These are phyloP conservation scores for Calephelis virginiensis DNA, from an alignment of 1,140 invertebrate genomes.

Conservation along the genomic window DNA sequence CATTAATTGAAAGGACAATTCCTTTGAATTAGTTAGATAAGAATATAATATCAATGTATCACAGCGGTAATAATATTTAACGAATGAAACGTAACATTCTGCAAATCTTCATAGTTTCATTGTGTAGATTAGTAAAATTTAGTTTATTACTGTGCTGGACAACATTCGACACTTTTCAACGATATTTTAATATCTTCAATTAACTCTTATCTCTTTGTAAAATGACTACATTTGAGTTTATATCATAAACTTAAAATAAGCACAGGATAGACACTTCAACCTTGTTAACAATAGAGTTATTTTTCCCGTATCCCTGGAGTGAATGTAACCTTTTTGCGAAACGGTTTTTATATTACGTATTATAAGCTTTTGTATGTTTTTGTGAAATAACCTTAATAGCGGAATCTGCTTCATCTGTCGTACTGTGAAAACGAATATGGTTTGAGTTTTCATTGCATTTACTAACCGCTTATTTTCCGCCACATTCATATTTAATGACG, in stretches of 20 bases:
- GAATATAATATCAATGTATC: too few species aligned
- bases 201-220: conserved; percentile 11
- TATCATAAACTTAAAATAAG: conserved; percentile 3
- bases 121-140: not conserved
- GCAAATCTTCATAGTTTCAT: too few species aligned
- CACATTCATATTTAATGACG: conserved; percentile 7
- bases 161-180: conserved; percentile 6
- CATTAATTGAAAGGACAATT: too few species aligned
- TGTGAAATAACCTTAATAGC: conserved; percentile 8
- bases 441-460: not conserved
- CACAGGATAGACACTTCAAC: not conserved
- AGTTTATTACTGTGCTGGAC: conserved; percentile 11
- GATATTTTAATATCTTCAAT: conserved; percentile 15
- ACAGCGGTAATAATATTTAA: too few species aligned
- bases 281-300: not conserved
- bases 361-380: conserved; percentile 13
- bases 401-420: conserved; percentile 4
- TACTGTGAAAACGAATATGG: conserved; percentile 10
- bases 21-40: too few species aligned
- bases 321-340: conserved; percentile 2
- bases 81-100: too few species aligned
- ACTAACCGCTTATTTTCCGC: conserved; percentile 18
- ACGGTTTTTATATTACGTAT: conserved; percentile 11
- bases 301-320: not conserved
- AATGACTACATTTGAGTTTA: conserved; percentile 5